These are phyloP conservation scores for Telmatochromis brichardi DNA, from an alignment of 2,113 vertebrate species.

Conservation along the genomic window DNA sequence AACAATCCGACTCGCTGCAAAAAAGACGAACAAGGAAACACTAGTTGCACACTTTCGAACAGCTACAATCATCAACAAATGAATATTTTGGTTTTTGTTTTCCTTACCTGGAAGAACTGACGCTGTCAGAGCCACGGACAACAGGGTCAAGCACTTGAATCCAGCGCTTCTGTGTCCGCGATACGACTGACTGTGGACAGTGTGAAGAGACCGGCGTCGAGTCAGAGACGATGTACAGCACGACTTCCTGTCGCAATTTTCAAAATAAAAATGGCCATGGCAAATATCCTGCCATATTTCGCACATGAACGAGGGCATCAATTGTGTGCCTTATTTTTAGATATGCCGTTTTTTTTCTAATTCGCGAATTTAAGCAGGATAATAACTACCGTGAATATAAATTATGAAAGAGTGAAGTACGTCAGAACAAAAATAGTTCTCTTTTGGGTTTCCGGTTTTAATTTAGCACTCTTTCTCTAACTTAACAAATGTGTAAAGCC, in stretches of 20 bases:
- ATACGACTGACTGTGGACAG: neutral
- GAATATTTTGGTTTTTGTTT: fast-evolving
- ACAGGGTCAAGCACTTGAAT: slow-evolving; percentile 9
- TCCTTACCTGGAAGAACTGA: slow-evolving; percentile 10
- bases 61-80: neutral
- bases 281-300: neutral
- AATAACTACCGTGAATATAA: neutral
- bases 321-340: neutral
- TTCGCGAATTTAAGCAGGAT: neutral
- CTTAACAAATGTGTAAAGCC: neutral
- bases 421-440: neutral
- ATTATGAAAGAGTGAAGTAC: neutral
- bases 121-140: neutral
- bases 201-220: neutral
- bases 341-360: neutral
- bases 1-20: neutral
- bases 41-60: fast-evolving
- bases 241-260: neutral
- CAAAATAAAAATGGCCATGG: neutral
- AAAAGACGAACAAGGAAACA: neutral
- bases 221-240: fast-evolving
- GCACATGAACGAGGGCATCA: neutral
- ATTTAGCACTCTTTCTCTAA: neutral
- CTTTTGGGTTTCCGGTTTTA: neutral
- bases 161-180: slow-evolving; percentile 13